Base-by-base conservation (phyloP, 1,140 invertebrate species). In the Anagrus nilaparvatae region DNA sequence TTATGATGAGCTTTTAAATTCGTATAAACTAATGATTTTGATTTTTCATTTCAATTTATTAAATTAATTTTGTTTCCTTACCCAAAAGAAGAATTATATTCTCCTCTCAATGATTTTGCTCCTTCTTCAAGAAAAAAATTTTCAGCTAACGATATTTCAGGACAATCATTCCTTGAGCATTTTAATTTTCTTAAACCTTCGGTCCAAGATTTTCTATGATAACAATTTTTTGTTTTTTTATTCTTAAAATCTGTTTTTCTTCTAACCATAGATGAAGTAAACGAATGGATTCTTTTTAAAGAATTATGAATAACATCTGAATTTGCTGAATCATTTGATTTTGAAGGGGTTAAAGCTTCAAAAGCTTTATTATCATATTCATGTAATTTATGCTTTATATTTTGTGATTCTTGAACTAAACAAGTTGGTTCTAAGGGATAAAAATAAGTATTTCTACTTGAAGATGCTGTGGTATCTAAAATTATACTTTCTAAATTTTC, bases 121-220 rank as follows among this genome's bases (percentile, higher is more conserved):
- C 2, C 33, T 44, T 14, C 47, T 43, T 10, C 54, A 56, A 13
- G 52, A 52, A 6, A 54, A 57, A 10, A 55, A 48, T 19, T 46
- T 43, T 32, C 46, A 50, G 8, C 34, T 32, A 42, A 46, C 52
- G 21, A 54, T 52, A 12, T 38, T 23, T 17, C 37, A 21, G 10
- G n/a, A 14, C n/a, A 2, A 18, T 16, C 12, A 7, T 19, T 18
- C 37, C 19, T 21, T 40, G 28, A 31, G 25, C n/a, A 21, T 10
- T 20, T 2, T n/a, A 7, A 10, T 5, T 2, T 16, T 14, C 27
- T 28, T 5, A 38, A 46, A 9, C 50, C 48, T 21, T 55, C 52
- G 4, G 53, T 59, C 60, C 61, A 63, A 4, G 60, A 63, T 40
- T 63, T 62, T 16, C 55, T 46, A 33, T 55, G 33, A 1, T 5